Evolutionary conservation across 2,888 invertebrate species (phyloP), one percentile per base, ranked within the genome.

Genomic region (Agrilus cyanescens): DNA sequence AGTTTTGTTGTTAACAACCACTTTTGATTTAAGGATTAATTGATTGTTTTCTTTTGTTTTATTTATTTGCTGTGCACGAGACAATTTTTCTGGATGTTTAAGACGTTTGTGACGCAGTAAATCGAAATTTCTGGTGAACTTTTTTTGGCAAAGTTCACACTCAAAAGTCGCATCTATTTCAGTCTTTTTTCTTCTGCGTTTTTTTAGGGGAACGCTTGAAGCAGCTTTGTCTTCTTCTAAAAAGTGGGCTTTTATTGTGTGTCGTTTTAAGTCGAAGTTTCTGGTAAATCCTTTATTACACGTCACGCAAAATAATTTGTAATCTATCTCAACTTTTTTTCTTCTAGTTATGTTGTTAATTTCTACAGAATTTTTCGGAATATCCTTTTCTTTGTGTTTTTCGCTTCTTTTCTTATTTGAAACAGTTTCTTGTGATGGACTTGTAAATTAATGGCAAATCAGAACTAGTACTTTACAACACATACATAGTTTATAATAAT

Each of bases 211-310:
- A 4, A 10, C 25, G 10, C 2, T 25, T 25, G 25, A 25, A 25
- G 25, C 8, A 6, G 25, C 10, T 25, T 8, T n/a, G 40, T 43
- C 39, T 6, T 38, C 38, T 16, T 44, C 44, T 16, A 47, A 45
- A 3, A 53, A 53, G 43, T 63, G 62, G 48, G 59, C 55, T 4
- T 43, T 45, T 41, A 47, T 49, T 13, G 54, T 51, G 44, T 66
- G 66, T 49, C 59, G 61, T 34, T 57, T 49, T 60, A 65, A 60
- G 44, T 65, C 65, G 44, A 54, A 57, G 46, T 62, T 63, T 41
- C 63, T 53, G 4, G 63, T 61, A 46, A 62, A 66, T 16, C 58
- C 58, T 48, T 60, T 62, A 1, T 50, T 39, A 42, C 66, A 66
- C 6, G 54, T 38, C 6, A 60, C 53, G 49, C 66, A 67, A 33